Evolutionary conservation across 2,113 vertebrate species (phyloP).

Genomic region (Nyctibius bracteatus): DNA sequence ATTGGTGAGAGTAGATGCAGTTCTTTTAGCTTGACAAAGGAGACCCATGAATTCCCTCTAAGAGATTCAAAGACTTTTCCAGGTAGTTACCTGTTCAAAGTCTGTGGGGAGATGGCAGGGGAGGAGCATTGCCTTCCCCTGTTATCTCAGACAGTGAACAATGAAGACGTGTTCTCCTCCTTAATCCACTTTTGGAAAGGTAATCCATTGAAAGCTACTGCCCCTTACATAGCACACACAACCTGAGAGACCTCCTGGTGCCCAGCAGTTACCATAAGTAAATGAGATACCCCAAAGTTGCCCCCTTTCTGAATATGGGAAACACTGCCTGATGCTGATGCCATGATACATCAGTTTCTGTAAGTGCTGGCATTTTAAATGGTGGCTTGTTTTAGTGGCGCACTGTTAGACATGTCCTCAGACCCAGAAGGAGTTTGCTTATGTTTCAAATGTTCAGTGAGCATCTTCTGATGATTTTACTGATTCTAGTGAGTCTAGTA

Average conservation of each 20-base stretch:
- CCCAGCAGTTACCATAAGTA: not conserved
- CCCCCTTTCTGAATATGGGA: not conserved
- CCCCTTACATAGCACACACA: not conserved
- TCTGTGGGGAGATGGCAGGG: conserved; percentile 51
- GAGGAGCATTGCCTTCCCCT: conserved; percentile 47
- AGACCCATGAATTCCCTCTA: conserved; percentile 57
- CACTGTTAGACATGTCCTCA: not conserved
- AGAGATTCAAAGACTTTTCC: conserved; percentile 52
- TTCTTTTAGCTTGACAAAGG: conserved; percentile 60
- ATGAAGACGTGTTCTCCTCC: not conserved
- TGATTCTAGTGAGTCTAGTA: not conserved
- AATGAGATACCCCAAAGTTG: not conserved
- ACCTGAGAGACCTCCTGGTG: not conserved
- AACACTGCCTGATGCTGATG: not conserved
- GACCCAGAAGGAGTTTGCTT: not conserved
- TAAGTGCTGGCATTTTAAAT: not conserved
- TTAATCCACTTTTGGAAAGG: conserved; percentile 11
- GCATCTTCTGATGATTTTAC: not conserved
- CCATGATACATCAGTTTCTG: not conserved
- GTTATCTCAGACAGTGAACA: conserved; percentile 45
- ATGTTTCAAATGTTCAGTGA: not conserved
- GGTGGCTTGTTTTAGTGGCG: not conserved
- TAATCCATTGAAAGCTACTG: not conserved
- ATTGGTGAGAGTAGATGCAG: conserved; percentile 25
- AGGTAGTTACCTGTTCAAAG: conserved; percentile 52